phyloP scores from a whole-genome alignment of 2,113 vertebrate species.

The Osmerus mordax region DNA sequence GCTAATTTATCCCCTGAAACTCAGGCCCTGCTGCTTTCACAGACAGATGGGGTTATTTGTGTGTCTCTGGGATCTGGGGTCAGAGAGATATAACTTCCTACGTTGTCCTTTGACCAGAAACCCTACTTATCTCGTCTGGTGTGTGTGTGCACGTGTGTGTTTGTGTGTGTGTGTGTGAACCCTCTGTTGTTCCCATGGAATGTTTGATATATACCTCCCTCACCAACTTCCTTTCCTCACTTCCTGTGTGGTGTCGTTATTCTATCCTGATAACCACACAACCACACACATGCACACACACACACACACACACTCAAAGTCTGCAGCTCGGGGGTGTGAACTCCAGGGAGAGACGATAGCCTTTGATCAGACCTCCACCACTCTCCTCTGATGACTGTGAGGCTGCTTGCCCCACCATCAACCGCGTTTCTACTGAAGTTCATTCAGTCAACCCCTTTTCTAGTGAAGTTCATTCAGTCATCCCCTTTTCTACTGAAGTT shows the following conservation, averaged over 20 bases:
- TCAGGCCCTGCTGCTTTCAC: constrained; percentile 38
- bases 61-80: constrained; percentile 60
- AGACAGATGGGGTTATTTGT: constrained; percentile 61
- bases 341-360: constrained; percentile 44
- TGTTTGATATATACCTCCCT: constrained; percentile 56
- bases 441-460: constrained; percentile 5
- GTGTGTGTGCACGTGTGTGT: constrained; percentile 9
- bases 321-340: constrained; percentile 55
- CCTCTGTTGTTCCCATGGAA: constrained; percentile 54
- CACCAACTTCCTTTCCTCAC: constrained; percentile 52
- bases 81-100: constrained; percentile 67
- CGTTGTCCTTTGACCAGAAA: constrained; percentile 65
- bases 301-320: constrained; percentile 16
- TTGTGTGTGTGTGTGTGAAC: constrained; percentile 19
- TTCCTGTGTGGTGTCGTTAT: constrained; percentile 67
- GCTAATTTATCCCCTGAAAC: constrained; percentile 56
- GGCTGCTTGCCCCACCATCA: constrained; percentile 37
- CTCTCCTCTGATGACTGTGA: no score
- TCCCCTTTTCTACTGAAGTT: no score
- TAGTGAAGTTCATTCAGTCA: no score
- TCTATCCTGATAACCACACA: constrained; percentile 59
- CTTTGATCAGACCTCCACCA: constrained; percentile 63
- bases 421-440: neutral
- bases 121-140: constrained; percentile 42
- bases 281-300: constrained; percentile 8